These are phyloP conservation scores for Rhadina sibilatrix DNA, from an alignment of 2,113 vertebrate genomes.

Conservation along the genomic window DNA sequence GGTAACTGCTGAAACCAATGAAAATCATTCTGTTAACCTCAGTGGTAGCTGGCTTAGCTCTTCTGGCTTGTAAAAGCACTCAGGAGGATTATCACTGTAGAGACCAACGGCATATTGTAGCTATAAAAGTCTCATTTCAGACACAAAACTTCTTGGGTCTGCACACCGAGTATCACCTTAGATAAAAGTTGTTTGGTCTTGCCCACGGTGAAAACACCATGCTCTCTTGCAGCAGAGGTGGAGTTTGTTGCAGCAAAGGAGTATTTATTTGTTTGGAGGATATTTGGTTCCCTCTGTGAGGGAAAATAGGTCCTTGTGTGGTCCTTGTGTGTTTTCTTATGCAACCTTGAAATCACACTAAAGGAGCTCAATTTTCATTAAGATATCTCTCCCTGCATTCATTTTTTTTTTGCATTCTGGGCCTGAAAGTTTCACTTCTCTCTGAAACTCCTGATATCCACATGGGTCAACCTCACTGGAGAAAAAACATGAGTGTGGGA, in stretches of 20 bases:
- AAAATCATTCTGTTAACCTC: neutral
- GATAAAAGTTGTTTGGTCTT: neutral
- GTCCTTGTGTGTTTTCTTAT: neutral
- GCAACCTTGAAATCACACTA: neutral
- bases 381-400: rapidly evolving
- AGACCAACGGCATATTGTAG: neutral
- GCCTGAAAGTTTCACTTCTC: neutral
- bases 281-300: neutral
- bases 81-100: neutral
- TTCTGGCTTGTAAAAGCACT: neutral
- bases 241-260: neutral
- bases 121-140: neutral
- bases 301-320: neutral
- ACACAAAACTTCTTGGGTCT: neutral
- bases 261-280: neutral
- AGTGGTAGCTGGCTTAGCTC: neutral
- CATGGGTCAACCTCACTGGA: neutral
- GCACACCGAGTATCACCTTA: neutral
- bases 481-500: neutral
- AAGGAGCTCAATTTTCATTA: neutral
- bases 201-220: neutral
- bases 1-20: neutral
- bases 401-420: neutral
- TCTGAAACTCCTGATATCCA: neutral
- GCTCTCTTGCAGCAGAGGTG: neutral